These are phyloP conservation scores for Chiloscyllium punctatum DNA, from an alignment of 2,797 vertebrate genomes.

Conservation along the genomic window DNA sequence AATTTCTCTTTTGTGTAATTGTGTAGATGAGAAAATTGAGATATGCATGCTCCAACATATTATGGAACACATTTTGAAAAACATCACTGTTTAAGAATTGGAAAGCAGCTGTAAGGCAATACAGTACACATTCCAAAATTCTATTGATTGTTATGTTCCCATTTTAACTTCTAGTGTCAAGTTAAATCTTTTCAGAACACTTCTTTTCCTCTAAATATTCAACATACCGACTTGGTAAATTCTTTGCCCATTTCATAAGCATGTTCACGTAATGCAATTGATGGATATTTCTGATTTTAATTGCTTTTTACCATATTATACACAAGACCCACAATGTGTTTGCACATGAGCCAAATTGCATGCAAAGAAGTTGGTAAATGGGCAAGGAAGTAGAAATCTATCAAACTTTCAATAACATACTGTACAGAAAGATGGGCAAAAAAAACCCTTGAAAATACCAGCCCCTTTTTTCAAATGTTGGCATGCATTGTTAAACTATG, in stretches of 20 bases:
- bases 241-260: neutral
- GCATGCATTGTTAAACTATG: slow-evolving; percentile 40
- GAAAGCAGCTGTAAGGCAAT: neutral
- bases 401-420: neutral
- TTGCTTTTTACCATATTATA: neutral
- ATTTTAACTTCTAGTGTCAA: neutral
- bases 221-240: neutral
- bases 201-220: neutral
- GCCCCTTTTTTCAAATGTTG: slow-evolving; percentile 42
- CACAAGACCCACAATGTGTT: neutral
- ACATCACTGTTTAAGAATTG: neutral
- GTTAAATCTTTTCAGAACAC: neutral
- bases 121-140: no score
- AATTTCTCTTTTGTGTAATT: neutral
- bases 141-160: no score
- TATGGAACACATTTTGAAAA: neutral
- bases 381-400: neutral
- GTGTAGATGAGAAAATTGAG: neutral
- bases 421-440: slow-evolving; percentile 30
- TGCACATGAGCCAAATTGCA: neutral
- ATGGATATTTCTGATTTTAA: neutral
- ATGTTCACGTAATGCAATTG: neutral
- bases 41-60: slow-evolving; percentile 2
- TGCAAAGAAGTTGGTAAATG: neutral
- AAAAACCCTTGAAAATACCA: slow-evolving; percentile 56